Evolutionary conservation across 2,113 vertebrate species (phyloP), one percentile per base, ranked within the genome.

Genomic region (Planiliza haematocheilus): DNA sequence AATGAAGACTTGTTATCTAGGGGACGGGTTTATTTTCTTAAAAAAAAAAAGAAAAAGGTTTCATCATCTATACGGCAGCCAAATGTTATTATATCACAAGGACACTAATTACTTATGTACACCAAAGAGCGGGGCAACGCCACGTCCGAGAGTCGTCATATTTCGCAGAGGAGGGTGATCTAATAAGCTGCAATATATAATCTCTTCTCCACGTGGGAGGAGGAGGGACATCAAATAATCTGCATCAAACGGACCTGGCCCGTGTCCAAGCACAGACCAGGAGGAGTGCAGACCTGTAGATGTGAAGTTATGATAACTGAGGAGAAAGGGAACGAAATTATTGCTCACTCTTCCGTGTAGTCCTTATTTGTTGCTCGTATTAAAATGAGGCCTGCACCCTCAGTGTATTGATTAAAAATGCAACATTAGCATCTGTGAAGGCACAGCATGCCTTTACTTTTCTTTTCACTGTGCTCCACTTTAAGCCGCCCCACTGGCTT

Each of bases 171-270:
- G 62, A 77, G 69, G 55, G 12, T 63, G 72, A 80, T 82, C 55
- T 84, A 83, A 84, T 70, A 76, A 70, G 18, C 42, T 69, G 18
- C 46, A 48, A 68, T 38, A 50, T 62, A 76, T 57, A 58, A 64
- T 71, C 64, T 45, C 55, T 51, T 79, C 41, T 76, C 39, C 20
- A 50, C 5, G 76, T 84, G 68, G 79, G 85, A 81, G 73, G 83
- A 82, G 70, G 65, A 79, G 63, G 42, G 67, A 78, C 77, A 78
- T 88, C 64, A 87, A 81, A 88, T 77, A 75, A 77, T 73, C 74
- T n/a, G 73, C 61, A 86, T 87, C 85, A 86, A 85, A 88, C 70
- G 56, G 43, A 52, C 18, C 20, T 68, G 69, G 82, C 74, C 67
- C 49, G 30, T 13, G 48, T 30, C 65, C 64, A 67, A 75, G 67